A percentile compares a stretch with the other conserved stretches of the same genome.
Conservation (phyloP, 2,888 invertebrate genomes). For the Eupeodes latifasciatus region DNA sequence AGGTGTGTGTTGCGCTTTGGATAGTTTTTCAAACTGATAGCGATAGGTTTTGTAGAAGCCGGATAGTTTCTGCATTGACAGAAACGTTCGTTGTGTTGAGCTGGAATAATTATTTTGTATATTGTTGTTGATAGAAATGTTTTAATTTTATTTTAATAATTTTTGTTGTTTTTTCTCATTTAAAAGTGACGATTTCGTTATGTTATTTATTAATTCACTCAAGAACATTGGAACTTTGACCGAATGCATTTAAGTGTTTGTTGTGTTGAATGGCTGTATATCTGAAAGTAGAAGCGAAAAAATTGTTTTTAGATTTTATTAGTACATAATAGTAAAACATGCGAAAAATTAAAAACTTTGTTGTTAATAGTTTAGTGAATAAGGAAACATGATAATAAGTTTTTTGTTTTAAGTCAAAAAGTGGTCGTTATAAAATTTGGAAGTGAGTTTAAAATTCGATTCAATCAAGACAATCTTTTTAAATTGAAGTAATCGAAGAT, state of each 20-base stretch:
- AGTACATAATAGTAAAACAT: no score
- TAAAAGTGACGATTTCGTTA: conserved; percentile 4
- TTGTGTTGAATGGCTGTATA: not conserved
- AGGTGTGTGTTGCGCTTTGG: conserved; percentile 25
- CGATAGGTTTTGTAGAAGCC: conserved; percentile 8
- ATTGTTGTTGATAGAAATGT: not conserved
- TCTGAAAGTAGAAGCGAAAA: not conserved
- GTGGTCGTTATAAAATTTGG: no score
- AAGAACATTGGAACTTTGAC: conserved; percentile 28
- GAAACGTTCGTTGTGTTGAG: conserved; percentile 5
- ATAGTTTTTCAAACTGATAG: conserved; percentile 34
- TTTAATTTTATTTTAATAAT: not conserved
- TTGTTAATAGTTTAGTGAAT: no score
- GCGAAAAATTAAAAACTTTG: no score
- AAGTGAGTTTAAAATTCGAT: no score
- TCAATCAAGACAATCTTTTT: no score
- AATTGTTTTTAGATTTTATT: no score
- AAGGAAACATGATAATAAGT: no score
- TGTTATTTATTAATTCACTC: not conserved
- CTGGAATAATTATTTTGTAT: conserved; percentile 46
- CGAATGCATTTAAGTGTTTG: conserved; percentile 18
- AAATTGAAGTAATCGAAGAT: no score
- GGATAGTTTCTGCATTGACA: conserved; percentile 7
- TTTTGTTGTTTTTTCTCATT: not conserved
- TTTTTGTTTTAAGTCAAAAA: no score